Conservation (phyloP, 2,797 vertebrate species). For the Coreius guichenoti region DNA sequence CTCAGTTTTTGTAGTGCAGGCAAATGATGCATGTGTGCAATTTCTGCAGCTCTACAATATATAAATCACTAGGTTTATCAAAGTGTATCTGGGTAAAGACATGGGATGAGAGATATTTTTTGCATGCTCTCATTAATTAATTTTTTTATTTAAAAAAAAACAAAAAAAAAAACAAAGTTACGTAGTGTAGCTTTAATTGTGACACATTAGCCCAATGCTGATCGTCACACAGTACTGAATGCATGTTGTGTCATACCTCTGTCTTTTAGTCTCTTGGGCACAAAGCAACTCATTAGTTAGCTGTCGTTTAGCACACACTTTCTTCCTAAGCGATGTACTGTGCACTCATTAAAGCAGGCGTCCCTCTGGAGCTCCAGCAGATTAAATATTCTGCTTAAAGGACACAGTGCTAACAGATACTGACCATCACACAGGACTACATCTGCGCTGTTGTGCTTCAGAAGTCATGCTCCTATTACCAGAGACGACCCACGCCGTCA, state of each 20-base stretch:
- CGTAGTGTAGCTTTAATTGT: not conserved
- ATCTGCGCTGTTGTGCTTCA: not conserved
- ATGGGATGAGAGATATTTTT: too few relatives aligned
- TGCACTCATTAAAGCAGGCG: not conserved
- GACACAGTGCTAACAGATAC: not conserved
- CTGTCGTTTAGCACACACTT: not conserved
- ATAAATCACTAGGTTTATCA: too few relatives aligned
- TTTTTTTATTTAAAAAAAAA: too few relatives aligned
- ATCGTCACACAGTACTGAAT: not conserved
- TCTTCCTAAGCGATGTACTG: not conserved
- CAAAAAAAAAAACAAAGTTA: too few relatives aligned
- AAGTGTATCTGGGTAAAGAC: too few relatives aligned
- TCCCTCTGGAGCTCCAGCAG: not conserved
- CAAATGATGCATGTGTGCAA: too few relatives aligned
- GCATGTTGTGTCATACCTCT: not conserved
- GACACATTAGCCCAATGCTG: not conserved
- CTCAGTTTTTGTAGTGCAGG: too few relatives aligned
- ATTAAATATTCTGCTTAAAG: slow-evolving; percentile 3
- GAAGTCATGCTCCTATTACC: not conserved
- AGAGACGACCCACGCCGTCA: not conserved
- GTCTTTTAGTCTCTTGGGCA: not conserved
- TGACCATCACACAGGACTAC: not conserved
- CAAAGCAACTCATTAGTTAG: slow-evolving; percentile 1
- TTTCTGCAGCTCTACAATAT: too few relatives aligned
- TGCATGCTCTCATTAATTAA: too few relatives aligned